These are phyloP conservation scores for Pentalonia nigronervosa DNA, from an alignment of 1,140 invertebrate genomes.

Conservation along the genomic window DNA sequence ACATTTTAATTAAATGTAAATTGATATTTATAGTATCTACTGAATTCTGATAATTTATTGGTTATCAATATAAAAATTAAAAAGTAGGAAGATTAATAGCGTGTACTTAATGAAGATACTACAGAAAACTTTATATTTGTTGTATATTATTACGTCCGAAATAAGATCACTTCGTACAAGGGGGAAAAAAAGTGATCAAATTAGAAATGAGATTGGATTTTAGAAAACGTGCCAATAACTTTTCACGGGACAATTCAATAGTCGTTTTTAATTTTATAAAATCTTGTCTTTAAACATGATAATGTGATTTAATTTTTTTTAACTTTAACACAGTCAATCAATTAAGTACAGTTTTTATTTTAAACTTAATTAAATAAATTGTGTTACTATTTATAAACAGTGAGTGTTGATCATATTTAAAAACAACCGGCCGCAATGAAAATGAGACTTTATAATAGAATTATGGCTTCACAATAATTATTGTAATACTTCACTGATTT, in stretches of 20 bases:
- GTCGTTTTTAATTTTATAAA: slow-evolving; percentile 3
- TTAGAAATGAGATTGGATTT: not conserved
- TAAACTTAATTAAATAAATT: slow-evolving; percentile 2
- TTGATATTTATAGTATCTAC: not conserved
- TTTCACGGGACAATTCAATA: not conserved
- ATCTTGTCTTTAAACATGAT: not conserved
- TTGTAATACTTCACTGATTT: not conserved
- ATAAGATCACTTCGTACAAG: not conserved
- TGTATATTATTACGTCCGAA: not conserved
- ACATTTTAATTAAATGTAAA: not conserved
- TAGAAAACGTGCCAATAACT: slow-evolving; percentile 7
- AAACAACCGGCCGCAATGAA: not conserved
- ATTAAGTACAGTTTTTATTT: not conserved
- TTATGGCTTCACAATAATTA: not conserved
- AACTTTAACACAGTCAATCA: not conserved
- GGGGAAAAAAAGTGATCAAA: not conserved
- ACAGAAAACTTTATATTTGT: not conserved
- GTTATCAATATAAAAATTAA: not conserved
- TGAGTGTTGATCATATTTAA: not conserved
- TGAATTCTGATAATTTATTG: not conserved
- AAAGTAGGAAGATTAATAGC: not conserved
- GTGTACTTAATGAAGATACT: not conserved
- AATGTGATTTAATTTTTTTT: not conserved
- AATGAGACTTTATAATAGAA: not conserved
- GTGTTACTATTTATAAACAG: not conserved